A percentile compares a stretch with the other conserved stretches of the same genome.
Conservation (phyloP, 1,140 invertebrate genomes). For the Euura lappo region DNA sequence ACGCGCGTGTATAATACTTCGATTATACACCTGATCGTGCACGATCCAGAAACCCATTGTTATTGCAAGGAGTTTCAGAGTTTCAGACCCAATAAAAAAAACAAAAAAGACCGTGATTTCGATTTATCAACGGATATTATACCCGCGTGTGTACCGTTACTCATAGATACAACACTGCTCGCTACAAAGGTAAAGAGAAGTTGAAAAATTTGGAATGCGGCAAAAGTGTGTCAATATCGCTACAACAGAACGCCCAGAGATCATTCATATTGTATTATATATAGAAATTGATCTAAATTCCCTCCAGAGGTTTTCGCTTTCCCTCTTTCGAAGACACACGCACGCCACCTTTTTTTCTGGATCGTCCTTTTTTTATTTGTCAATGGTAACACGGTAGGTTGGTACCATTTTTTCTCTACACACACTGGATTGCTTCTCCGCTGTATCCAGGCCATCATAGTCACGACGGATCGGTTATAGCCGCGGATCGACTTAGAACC, state of each 20-base stretch:
- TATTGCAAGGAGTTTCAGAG: conserved; percentile 10
- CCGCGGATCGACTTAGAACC: too few species aligned
- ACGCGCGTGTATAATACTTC: conserved; percentile 35
- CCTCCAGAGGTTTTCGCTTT: neutral
- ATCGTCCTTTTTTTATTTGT: too few species aligned
- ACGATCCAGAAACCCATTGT: conserved; percentile 31
- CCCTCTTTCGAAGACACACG: neutral
- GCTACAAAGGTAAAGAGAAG: conserved; percentile 7
- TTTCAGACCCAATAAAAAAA: neutral
- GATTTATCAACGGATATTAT: conserved; percentile 1
- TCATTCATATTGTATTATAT: neutral
- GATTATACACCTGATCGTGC: conserved; percentile 42
- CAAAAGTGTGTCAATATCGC: conserved; percentile 10
- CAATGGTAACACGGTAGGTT: too few species aligned
- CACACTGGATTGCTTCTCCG: too few species aligned
- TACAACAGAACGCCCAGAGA: neutral
- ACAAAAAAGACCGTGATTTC: neutral
- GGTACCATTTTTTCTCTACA: too few species aligned
- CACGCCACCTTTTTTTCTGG: too few species aligned
- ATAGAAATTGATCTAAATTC: conserved; percentile 2
- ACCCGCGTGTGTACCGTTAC: conserved; percentile 11
- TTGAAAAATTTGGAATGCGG: conserved; percentile 12
- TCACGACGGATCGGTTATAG: too few species aligned
- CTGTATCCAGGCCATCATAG: too few species aligned
- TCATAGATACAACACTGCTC: conserved; percentile 1